These are phyloP conservation scores for Aplochiton taeniatus DNA, from an alignment of 2,797 vertebrate genomes.

Conservation along the genomic window DNA sequence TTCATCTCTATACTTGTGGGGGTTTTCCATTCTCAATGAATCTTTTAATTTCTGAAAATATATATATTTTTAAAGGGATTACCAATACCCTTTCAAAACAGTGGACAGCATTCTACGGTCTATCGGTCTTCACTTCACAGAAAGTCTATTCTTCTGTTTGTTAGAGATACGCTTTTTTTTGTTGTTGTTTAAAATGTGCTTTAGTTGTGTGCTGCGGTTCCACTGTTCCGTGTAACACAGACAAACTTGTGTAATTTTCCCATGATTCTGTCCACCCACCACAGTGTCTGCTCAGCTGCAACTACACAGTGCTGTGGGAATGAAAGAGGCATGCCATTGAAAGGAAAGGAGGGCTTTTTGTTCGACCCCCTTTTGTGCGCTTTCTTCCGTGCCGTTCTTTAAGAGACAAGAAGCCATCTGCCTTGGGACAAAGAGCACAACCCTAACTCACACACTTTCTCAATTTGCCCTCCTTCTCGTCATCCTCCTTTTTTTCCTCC, in stretches of 20 bases:
- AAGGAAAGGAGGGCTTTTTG: conserved; percentile 69
- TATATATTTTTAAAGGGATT: conserved; percentile 17
- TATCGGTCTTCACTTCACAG: not conserved
- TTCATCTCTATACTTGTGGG: conserved; percentile 12
- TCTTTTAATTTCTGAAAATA: not conserved
- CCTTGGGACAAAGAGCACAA: conserved; percentile 70
- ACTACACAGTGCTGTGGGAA: conserved; percentile 55
- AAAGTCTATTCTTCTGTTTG: conserved; percentile 44
- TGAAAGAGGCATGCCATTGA: conserved; percentile 64
- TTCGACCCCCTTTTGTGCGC: conserved; percentile 69
- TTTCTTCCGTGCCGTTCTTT: conserved; percentile 71
- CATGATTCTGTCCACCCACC: conserved; percentile 48
- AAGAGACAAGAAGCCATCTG: conserved; percentile 82
- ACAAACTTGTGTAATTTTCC: conserved; percentile 45
- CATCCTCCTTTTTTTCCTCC: not conserved
- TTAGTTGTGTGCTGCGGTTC: conserved; percentile 36
- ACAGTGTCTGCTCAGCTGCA: conserved; percentile 64
- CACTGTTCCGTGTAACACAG: conserved; percentile 37
- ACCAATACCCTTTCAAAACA: conserved; percentile 4
- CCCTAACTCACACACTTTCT: conserved; percentile 31
- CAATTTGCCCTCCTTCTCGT: conserved; percentile 12
- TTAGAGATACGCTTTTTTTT: conserved; percentile 22
- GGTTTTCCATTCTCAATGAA: conserved; percentile 18
- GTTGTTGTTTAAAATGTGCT: conserved; percentile 53
- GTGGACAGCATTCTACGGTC: conserved; percentile 23